phyloP scores from a whole-genome alignment of 1,140 invertebrate genomes.

The Neotoxoptera formosana region DNA sequence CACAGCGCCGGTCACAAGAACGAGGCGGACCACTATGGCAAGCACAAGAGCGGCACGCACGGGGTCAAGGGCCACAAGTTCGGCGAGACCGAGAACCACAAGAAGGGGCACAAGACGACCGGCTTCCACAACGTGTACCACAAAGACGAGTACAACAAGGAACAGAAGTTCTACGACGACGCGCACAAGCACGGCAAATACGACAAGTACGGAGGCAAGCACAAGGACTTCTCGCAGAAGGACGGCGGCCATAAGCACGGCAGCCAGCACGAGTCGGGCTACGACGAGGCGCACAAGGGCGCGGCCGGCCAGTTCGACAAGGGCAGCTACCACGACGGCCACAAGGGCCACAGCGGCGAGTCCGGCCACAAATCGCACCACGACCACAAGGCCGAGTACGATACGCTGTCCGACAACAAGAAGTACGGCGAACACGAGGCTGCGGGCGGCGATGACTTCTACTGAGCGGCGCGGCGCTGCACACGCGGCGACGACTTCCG shows the following conservation, averaged over 20 bases:
- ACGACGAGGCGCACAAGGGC: constrained; percentile 64
- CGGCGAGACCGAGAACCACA: constrained; percentile 64
- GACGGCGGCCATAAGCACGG: constrained; percentile 67
- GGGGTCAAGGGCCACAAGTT: constrained; percentile 61
- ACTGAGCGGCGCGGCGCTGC: neutral
- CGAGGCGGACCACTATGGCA: constrained; percentile 63
- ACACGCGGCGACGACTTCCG: neutral
- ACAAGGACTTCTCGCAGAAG: constrained; percentile 65
- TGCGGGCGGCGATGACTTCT: constrained; percentile 25
- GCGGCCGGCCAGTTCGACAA: constrained; percentile 65
- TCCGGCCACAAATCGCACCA: constrained; percentile 64
- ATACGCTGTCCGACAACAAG: constrained; percentile 63
- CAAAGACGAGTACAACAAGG: constrained; percentile 79
- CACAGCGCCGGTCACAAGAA: constrained; percentile 60
- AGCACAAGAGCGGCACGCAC: constrained; percentile 64
- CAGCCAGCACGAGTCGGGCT: constrained; percentile 65
- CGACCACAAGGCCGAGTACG: constrained; percentile 64
- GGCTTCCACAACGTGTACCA: constrained; percentile 76
- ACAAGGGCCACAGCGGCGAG: constrained; percentile 65
- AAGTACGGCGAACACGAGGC: constrained; percentile 62
- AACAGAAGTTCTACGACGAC: constrained; percentile 76
- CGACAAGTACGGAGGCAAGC: constrained; percentile 66
- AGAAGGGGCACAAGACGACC: constrained; percentile 74
- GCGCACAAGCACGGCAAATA: constrained; percentile 72
- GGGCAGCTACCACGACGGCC: constrained; percentile 64